Base-by-base conservation (phyloP, 2,888 invertebrate genomes). In the Aphodius granarius region DNA sequence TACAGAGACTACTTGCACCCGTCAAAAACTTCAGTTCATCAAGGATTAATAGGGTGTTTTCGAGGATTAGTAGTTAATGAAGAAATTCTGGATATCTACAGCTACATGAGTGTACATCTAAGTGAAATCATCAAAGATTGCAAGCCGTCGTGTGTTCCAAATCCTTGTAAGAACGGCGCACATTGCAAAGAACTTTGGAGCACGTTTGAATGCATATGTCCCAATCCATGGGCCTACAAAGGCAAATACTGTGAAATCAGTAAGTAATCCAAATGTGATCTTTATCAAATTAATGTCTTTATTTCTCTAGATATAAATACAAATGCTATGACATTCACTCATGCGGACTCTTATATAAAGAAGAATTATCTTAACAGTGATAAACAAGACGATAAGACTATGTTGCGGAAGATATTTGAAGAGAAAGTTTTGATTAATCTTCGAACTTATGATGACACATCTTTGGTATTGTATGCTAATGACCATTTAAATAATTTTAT, bases 401-500 rank as follows among this genome's bases (percentile, higher is more conserved):
- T 89, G 64, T 88, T 94, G 16, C 93, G 92, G 86, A 92, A 91
- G 81, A 94, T 97, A 86, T 91, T 97, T 82, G 90, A 91, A 13
- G 92, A 95, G 85, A 93, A 94, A 82, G 92, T 97, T 75, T 89
- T 97, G n/a, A 91, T 97, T 85, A 97, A 97, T 87, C 89, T 98
- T 77, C 90, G 97, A 81, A 97, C 97, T 0, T 96, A 96, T 84
- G 95, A 95, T 82, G 89, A 91, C 63, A 91, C 94, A 80, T 93
- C 96, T 0, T 87, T 97, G 81, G 92, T 97, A 17, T 88, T 97
- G 5, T 97, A 97, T 84, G 95, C 96, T 43, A 96, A 97, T 84
- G 97, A 98, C 86, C 94, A 97, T 86, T 89, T 95, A 76, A 97
- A 97, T 85, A 98, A 98, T 86, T 97, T 97, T 86, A 93, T 97